Percentiles rank a stretch among this genome's conserved stretches.
phyloP scores from a whole-genome alignment of 2,888 invertebrate species.

The Tetragnatha montana region DNA sequence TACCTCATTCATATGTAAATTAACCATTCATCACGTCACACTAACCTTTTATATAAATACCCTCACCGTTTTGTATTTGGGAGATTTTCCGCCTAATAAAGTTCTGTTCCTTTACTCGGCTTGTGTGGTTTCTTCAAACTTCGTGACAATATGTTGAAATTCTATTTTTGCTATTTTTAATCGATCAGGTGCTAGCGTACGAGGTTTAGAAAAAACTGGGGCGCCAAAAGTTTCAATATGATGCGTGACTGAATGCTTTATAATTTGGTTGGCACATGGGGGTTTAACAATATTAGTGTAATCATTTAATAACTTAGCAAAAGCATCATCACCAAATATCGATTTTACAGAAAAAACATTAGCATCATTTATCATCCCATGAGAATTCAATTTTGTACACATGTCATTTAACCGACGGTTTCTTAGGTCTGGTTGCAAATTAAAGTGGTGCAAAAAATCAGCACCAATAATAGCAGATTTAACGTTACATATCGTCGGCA shows the following conservation, averaged over 20 bases:
- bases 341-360: constrained; percentile 16
- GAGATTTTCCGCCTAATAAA: no score
- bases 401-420: background rate
- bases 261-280: constrained; percentile 10
- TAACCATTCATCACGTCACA: no score
- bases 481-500: constrained; percentile 29
- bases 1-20: no score
- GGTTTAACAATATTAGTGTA: constrained; percentile 6
- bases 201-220: constrained; percentile 73
- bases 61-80: no score
- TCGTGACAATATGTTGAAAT: constrained; percentile 15
- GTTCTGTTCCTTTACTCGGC: no score
- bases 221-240: constrained; percentile 74
- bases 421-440: background rate
- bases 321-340: background rate
- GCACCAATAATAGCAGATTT: constrained; percentile 13
- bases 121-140: no score
- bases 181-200: constrained; percentile 24
- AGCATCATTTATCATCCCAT: background rate
- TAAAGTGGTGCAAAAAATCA: constrained; percentile 1
- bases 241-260: constrained; percentile 71
- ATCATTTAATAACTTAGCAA: background rate
- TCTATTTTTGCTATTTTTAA: constrained; percentile 34
- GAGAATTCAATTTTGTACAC: constrained; percentile 9
- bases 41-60: no score